Evolutionary conservation across 2,888 invertebrate genomes (phyloP).

Genomic region (Tholera decimalis): DNA sequence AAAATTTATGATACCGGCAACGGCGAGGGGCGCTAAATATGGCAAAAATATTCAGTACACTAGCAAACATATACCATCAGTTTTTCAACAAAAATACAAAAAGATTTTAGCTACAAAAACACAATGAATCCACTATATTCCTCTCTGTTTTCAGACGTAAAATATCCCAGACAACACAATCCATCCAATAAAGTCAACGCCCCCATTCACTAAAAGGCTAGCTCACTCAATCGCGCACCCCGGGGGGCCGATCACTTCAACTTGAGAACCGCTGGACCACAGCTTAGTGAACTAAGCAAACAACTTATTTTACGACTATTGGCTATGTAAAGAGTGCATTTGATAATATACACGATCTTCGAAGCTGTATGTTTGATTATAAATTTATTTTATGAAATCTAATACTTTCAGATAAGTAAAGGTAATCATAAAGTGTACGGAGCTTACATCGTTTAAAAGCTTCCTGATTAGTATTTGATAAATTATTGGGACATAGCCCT

Average conservation of each 20-base stretch:
- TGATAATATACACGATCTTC: constrained; percentile 33
- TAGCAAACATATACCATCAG: not conserved
- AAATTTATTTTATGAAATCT: constrained; percentile 29
- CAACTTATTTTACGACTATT: constrained; percentile 60
- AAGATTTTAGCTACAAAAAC: not conserved
- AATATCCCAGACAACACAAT: constrained; percentile 13
- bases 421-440: constrained; percentile 4
- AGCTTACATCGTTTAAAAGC: constrained; percentile 16
- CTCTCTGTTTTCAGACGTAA: not conserved
- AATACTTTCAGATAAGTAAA: constrained; percentile 15
- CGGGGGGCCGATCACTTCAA: constrained; percentile 39
- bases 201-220: constrained; percentile 34
- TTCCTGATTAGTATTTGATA: constrained; percentile 35
- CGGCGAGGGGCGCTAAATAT: too few species aligned
- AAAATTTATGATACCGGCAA: too few species aligned
- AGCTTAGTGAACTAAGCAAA: constrained; percentile 32
- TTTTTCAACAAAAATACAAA: not conserved
- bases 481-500: constrained; percentile 22
- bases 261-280: constrained; percentile 53
- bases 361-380: constrained; percentile 27
- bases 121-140: not conserved
- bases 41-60: not conserved
- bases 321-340: constrained; percentile 31
- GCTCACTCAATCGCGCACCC: constrained; percentile 23
- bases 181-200: constrained; percentile 27